A percentile compares a stretch with the other conserved stretches of the same genome.
Evolutionary conservation across 1,140 invertebrate species (phyloP).

Genomic region (Bombyx mori): ASM3026992v2 NC_085117.1:17353001-17353500

Average conservation of each 20-base stretch:
- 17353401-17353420: slow-evolving; percentile 6
- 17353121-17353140: not conserved
- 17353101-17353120: slow-evolving; percentile 1
- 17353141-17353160: not conserved
- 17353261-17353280: slow-evolving; percentile 19
- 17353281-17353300: slow-evolving; percentile 14
- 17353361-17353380: slow-evolving; percentile 18
- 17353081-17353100: slow-evolving; percentile 2
- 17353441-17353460: slow-evolving; percentile 18
- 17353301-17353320: slow-evolving; percentile 10
- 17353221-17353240: slow-evolving; percentile 21
- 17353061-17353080: slow-evolving; percentile 3
- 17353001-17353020: slow-evolving; percentile 5
- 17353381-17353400: slow-evolving; percentile 10
- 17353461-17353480: slow-evolving; percentile 36
- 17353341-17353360: slow-evolving; percentile 5
- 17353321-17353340: slow-evolving; percentile 25
- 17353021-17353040: slow-evolving; percentile 3
- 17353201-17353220: slow-evolving; percentile 3
- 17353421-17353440: slow-evolving; percentile 25
- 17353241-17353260: slow-evolving; percentile 5
- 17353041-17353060: slow-evolving; percentile 1
- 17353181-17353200: slow-evolving; percentile 1
- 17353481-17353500: slow-evolving; percentile 36
- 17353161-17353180: slow-evolving; percentile 2